Evolutionary conservation across 2,888 invertebrate species (phyloP), one percentile per base, ranked within the genome.

Genomic region (Andrena praecox): DNA sequence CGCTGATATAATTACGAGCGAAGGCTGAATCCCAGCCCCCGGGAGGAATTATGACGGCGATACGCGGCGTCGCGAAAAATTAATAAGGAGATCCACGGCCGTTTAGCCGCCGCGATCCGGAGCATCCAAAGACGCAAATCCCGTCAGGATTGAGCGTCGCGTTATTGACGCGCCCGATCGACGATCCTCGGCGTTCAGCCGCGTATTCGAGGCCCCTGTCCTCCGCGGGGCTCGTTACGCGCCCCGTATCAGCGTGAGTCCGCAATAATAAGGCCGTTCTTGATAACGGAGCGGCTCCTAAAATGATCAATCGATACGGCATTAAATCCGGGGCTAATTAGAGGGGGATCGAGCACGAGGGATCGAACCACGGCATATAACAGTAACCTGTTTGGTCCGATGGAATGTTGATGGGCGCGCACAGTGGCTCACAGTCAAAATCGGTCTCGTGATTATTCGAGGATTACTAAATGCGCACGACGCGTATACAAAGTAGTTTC

Each of bases 1-100:
- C 78, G 80, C 76, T 87, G 86, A 88, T 87, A 87, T 86, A 88
- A 88, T 88, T 88, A 88, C 83, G 82, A 80, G 82, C 80, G 69
- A 71, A 81, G 77, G 70, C 82, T 74, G 75, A 78, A 80, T 77
- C 82, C 54, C 81, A 73, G 71, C 80, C 67, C 54, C 76, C 67
- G 70, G 68, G 31, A 74, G 62, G 84, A 83, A 83, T 86, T 77
- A 68, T 78, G 73, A 54, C 79, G 71, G 35, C 70, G 78, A 85
- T 70, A 74, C 77, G 67, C 72, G 71, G 56, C 64, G 77, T 6
- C 79, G 72, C 59, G 68, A 76, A 60, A 82, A 87, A 87, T 89
- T 90, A 90, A 89, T 89, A 89, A 89, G 86, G 73, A 82, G 85
- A 87, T 78, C 77, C 86, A 79, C 74, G 50, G 33, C 64, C 60